phyloP scores from a whole-genome alignment of 2,113 vertebrate genomes.

The Edolisoma coerulescens region DNA sequence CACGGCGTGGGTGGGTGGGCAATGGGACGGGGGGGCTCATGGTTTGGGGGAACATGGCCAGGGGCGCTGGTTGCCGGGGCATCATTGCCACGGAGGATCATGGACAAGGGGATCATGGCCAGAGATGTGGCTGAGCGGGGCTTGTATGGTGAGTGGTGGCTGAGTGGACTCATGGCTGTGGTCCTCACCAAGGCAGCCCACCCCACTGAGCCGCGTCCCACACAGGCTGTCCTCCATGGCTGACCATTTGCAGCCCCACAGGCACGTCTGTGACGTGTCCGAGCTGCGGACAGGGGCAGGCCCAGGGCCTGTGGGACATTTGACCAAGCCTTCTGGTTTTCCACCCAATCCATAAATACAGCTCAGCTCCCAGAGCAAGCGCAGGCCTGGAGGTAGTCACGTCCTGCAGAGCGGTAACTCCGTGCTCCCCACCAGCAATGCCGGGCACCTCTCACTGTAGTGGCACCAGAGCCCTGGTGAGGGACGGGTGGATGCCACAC shows the following conservation, averaged over 20 bases:
- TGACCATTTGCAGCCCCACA: background rate
- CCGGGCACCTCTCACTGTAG: fast-evolving
- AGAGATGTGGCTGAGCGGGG: no score
- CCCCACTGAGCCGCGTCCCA: background rate
- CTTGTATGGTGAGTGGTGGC: background rate
- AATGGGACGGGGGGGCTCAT: background rate
- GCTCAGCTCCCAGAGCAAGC: background rate
- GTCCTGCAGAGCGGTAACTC: background rate
- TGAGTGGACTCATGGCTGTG: background rate
- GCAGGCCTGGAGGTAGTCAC: background rate
- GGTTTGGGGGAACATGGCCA: no score
- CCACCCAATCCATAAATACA: background rate
- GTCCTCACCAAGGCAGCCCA: background rate
- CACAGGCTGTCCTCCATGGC: fast-evolving
- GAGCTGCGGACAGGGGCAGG: background rate
- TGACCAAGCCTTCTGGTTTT: background rate
- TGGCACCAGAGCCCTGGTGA: background rate
- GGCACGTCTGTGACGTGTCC: background rate
- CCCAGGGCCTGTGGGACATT: background rate
- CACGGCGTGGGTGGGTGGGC: background rate
- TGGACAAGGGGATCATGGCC: background rate
- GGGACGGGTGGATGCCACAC: fast-evolving
- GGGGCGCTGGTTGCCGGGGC: background rate
- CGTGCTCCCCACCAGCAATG: fast-evolving
- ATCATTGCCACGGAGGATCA: background rate